phyloP scores from a whole-genome alignment of 2,113 vertebrate genomes.

The Cynocephalus volans region DNA sequence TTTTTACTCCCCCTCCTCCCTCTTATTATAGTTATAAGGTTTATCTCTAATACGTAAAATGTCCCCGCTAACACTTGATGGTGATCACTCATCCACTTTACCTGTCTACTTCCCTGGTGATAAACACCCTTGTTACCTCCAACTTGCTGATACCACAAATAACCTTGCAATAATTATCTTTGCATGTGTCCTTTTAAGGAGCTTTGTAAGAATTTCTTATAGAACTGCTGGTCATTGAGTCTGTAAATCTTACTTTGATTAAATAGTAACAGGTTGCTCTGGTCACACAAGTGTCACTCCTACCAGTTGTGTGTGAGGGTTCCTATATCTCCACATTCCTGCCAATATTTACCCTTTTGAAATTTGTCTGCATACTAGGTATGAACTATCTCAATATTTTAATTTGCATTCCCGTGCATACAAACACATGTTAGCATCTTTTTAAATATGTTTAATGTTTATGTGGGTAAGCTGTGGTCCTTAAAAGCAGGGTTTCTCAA shows the following conservation, averaged over 20 bases:
- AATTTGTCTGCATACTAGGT: background rate
- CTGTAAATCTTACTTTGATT: background rate
- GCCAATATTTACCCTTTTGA: background rate
- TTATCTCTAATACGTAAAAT: background rate
- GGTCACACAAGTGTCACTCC: background rate
- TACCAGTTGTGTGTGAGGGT: background rate
- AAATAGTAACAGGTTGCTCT: background rate
- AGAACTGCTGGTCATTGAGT: background rate
- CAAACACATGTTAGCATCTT: background rate
- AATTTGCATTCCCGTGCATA: background rate
- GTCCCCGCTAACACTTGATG: background rate
- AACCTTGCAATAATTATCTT: background rate
- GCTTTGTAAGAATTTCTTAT: background rate
- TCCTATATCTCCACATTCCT: background rate
- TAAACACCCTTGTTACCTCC: background rate
- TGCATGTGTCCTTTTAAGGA: background rate
- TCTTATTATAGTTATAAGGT: background rate
- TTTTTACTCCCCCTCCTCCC: background rate
- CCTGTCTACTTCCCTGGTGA: background rate
- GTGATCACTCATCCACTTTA: background rate
- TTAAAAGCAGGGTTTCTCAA: background rate
- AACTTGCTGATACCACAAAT: background rate
- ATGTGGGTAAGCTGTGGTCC: background rate
- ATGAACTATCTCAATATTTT: background rate
- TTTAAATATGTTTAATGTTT: background rate